Percentiles rank a stretch among this genome's conserved stretches.
Evolutionary conservation across 1,140 invertebrate species (phyloP).

Genomic region (Hylaeus anthracinus): DNA sequence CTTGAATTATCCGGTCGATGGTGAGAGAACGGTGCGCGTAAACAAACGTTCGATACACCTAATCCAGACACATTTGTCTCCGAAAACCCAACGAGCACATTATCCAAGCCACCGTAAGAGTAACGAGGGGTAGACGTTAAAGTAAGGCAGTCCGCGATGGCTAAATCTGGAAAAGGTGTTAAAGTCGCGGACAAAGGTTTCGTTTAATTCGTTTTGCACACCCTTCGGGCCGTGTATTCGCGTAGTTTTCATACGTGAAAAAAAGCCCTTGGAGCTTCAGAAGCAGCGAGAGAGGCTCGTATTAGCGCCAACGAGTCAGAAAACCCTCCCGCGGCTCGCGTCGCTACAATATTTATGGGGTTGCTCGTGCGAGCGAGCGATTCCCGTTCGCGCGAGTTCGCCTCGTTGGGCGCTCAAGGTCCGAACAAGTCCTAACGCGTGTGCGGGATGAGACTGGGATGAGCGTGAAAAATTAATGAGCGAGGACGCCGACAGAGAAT

Average conservation of each 20-base stretch:
- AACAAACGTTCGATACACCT: too few relatives aligned
- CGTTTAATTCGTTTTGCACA: conserved; percentile 34
- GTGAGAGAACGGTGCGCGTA: too few relatives aligned
- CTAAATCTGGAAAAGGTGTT: conserved; percentile 31
- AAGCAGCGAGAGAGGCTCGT: conserved; percentile 46
- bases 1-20: too few relatives aligned
- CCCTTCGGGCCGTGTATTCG: conserved; percentile 29
- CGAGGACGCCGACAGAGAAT: conserved; percentile 39
- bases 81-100: not conserved
- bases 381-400: conserved; percentile 67
- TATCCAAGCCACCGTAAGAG: not conserved
- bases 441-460: conserved; percentile 57
- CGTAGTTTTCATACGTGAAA: conserved; percentile 59
- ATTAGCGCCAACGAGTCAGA: conserved; percentile 68
- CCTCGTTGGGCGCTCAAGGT: conserved; percentile 65
- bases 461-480: conserved; percentile 68
- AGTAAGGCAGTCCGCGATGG: not conserved
- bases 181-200: conserved; percentile 39
- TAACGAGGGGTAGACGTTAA: not conserved
- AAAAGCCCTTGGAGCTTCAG: conserved; percentile 53
- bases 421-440: conserved; percentile 65
- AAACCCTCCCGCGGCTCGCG: conserved; percentile 66
- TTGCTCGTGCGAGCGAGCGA: conserved; percentile 68
- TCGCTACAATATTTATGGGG: conserved; percentile 70
- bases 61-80: not conserved